phyloP scores from a whole-genome alignment of 1,140 invertebrate genomes.

The Copidosoma floridanum region DNA sequence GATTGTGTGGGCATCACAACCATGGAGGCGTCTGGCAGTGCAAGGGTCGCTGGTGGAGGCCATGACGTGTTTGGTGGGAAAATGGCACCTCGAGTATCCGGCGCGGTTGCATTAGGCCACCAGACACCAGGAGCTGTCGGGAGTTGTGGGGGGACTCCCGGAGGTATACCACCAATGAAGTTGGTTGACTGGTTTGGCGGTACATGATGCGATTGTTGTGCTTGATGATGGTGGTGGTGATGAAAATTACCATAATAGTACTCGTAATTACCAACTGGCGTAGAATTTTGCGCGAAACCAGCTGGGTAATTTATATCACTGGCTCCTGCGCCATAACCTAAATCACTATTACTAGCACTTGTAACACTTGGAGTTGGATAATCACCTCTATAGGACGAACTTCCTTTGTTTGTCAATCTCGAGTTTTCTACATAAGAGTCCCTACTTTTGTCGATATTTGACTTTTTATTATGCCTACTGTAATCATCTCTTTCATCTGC shows the following conservation, averaged over 20 bases:
- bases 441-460: conserved; percentile 42
- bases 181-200: conserved; percentile 28
- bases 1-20: too few species aligned
- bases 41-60: conserved; percentile 21
- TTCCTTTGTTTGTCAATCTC: conserved; percentile 45
- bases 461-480: conserved; percentile 42
- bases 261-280: conserved; percentile 53
- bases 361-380: conserved; percentile 58
- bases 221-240: conserved; percentile 37
- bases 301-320: conserved; percentile 57
- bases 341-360: conserved; percentile 48
- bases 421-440: conserved; percentile 51
- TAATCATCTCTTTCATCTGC: conserved; percentile 50
- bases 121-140: too few species aligned
- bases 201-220: conserved; percentile 13
- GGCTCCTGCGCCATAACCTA: conserved; percentile 58
- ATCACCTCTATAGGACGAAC: conserved; percentile 37
- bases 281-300: conserved; percentile 55
- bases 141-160: conserved; percentile 35
- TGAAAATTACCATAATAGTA: conserved; percentile 52
- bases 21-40: neutral
- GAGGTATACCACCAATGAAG: conserved; percentile 44
- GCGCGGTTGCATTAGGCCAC: conserved; percentile 43
- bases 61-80: conserved; percentile 40
- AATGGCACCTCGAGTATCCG: conserved; percentile 25